Base-by-base conservation (phyloP, 1,140 invertebrate genomes). In the Bombus polaris region DNA sequence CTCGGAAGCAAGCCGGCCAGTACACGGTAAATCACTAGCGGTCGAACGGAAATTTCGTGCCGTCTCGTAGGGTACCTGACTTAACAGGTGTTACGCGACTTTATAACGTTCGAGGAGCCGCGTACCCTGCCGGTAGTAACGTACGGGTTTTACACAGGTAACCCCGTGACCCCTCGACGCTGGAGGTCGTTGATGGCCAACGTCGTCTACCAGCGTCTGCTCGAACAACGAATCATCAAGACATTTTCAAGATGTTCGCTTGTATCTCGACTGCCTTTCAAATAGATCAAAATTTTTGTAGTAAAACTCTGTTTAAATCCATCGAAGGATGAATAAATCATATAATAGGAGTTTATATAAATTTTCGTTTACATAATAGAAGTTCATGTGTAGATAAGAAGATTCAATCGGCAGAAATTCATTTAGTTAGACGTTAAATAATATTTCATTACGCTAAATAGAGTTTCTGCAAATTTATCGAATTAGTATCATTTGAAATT, bases 81-180 rank as follows among this genome's bases (percentile, higher is more conserved):
- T 82, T 91, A 91, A 90, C 90, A 90, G 90, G 89, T 91, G 89
- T 91, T 91, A 88, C 79, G 79, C 81, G 84, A 91, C 62, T 91
- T 90, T 90, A 90, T 86, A 88, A 90, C 89, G 68, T 76, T 44
- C 68, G 57, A 70, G 62, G 53, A n/a, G 37, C 86, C 66, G 39
- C 81, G 65, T 84, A 83, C 44, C 83, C 79, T n/a, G 86, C 44
- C 89, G 81, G 90, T 90, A 91, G 81, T 88, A 91, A 91, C 83
- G 87, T 79, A 59, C 78, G 75, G 81, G 73, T 87, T 90, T 90
- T 90, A 91, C 89, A 88, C 65, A 47, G 62, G 47, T 77, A 84
- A 90, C 84, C 87, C 68, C 85, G 82, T 75, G 85, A 84, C 71
- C 25, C 89, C 85, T 88, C 84, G 65, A 87, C 84, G 89, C 65